Evolutionary conservation across 92 coral and sea anemone species (phyloP), one percentile per base, ranked within the genome.

Genomic region (Siderastrea siderea): DNA sequence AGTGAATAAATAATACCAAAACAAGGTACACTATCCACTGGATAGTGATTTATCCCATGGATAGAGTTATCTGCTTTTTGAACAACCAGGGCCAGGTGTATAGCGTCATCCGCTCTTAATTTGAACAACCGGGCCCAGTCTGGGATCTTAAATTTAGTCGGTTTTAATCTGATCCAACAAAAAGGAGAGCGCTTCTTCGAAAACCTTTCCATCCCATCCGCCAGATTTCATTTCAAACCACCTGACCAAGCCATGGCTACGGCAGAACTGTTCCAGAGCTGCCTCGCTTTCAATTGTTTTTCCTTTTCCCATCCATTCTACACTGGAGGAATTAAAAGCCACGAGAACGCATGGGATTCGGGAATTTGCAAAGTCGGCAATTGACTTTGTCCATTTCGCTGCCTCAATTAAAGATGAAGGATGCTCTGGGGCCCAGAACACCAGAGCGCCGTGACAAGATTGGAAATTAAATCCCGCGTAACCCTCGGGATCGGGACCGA

Each of bases 281-380:
- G 19, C 71, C 60, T 10, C 12, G 62, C 72, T 78, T 47, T 78
- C 83, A 78, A 78, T 62, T 6, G 16, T n/a, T 13, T 19, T 78
- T 19, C 71, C 71, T 17, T 50, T 49, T 62, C 83, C 83, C 59
- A 78, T 9, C 83, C 83, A 78, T 62, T 78, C 61, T n/a, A 63
- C 17, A 78, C 38, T 61, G 44, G 71, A 17, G 7, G 49, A 19
- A 47, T 78, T 78, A 64, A 78, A 78, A 46, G 72, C 38, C 12
- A 78, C 16, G 44, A 78, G 72, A 17, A 78, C 61, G n/a, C 71
- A 10, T 4, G 83, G 83, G 47, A 78, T 47, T 48, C 26, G 83
- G 13, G 71, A 63, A 78, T 78, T 17, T 63, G 83, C 11, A 78
- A 78, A 49, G 48, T 78, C 47, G 11, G 43, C 68, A 48, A 78